These are phyloP conservation scores for Parazoanthus swiftii DNA, from an alignment of 92 coral and sea anemone species.

Conservation along the genomic window DNA sequence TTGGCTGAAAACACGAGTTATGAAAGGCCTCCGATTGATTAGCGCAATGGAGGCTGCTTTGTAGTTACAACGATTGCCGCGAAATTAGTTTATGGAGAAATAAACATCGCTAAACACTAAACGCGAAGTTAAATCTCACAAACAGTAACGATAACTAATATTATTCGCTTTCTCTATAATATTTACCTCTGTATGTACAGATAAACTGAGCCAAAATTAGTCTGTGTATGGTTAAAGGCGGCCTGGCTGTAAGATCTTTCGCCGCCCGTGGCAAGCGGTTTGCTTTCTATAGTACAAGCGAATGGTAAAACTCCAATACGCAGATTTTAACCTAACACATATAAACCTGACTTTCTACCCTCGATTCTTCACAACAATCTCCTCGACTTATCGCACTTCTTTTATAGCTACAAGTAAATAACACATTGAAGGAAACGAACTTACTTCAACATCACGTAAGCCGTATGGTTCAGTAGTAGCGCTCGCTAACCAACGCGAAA, in stretches of 20 bases:
- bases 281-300: neutral
- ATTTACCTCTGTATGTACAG: constrained; percentile 10
- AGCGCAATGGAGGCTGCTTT: constrained; percentile 40
- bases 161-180: constrained; percentile 8
- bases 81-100: constrained; percentile 31
- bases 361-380: constrained; percentile 3
- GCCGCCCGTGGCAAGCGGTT: constrained; percentile 27
- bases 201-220: neutral
- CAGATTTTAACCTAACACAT: constrained; percentile 6
- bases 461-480: constrained; percentile 9
- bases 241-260: constrained; percentile 32
- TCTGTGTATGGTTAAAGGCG: constrained; percentile 16
- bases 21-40: constrained; percentile 39
- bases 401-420: constrained; percentile 51
- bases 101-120: constrained; percentile 37
- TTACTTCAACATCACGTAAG: constrained; percentile 82
- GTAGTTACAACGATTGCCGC: constrained; percentile 39
- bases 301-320: neutral
- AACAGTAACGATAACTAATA: neutral
- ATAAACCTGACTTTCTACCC: constrained; percentile 24
- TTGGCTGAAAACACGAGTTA: constrained; percentile 25
- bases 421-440: constrained; percentile 51
- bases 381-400: constrained; percentile 49
- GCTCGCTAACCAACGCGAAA: constrained; percentile 37
- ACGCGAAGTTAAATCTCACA: constrained; percentile 30